A percentile compares a stretch with the other conserved stretches of the same genome.
These are phyloP conservation scores for Bradynema listronoti DNA, from an alignment of 1,140 invertebrate genomes.

Conservation along the genomic window DNA sequence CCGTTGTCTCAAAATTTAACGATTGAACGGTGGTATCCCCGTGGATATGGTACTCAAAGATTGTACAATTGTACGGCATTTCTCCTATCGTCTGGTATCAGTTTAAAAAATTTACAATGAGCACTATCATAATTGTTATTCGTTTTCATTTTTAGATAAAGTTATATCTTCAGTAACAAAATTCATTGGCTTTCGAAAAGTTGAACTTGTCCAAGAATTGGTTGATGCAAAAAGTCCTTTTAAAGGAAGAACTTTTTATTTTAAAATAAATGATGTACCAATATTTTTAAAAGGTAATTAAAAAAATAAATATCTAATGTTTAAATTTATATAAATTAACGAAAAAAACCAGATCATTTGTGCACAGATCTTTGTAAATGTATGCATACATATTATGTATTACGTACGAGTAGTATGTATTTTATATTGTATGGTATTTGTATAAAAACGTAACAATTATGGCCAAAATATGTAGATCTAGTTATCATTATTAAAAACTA, in stretches of 20 bases:
- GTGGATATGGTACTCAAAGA: conserved; percentile 75
- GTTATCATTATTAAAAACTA: no score
- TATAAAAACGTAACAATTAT: no score
- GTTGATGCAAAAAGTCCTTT: conserved; percentile 59
- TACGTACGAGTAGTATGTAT: no score
- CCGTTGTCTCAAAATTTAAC: conserved; percentile 13
- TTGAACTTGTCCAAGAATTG: conserved; percentile 70
- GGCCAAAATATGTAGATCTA: no score
- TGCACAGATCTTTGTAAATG: no score
- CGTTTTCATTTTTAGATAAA: conserved; percentile 8
- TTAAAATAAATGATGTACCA: conserved; percentile 75
- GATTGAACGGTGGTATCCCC: conserved; percentile 81
- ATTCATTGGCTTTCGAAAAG: conserved; percentile 76
- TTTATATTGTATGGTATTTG: no score
- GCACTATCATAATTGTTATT: not conserved
- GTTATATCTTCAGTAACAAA: conserved; percentile 57
- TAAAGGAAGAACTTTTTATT: conserved; percentile 75
- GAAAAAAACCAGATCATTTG: no score
- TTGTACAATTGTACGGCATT: conserved; percentile 59
- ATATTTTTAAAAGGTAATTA: conserved; percentile 92
- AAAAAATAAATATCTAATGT: no score
- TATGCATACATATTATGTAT: no score
- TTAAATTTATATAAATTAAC: no score
- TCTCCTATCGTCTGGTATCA: not conserved
- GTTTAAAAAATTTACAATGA: no score